Base-by-base conservation (phyloP, 2,888 invertebrate genomes). In the Carterocephalus palaemon region DNA sequence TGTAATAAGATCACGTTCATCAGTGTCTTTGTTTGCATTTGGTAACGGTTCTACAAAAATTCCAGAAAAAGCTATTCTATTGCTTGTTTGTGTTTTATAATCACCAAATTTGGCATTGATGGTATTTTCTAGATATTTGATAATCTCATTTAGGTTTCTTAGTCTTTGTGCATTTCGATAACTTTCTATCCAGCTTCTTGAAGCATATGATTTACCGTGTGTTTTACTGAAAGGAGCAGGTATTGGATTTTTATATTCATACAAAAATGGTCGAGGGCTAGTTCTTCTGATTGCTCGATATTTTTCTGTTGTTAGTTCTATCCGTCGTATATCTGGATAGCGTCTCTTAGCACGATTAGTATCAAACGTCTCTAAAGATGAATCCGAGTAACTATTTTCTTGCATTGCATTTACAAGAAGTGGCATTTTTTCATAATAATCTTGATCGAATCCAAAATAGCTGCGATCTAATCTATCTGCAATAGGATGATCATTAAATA, bases 261-360 rank as follows among this genome's bases (percentile, higher is more conserved):
- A 81, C 45, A 81, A 75, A 57, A 89, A 89, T 0, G 89, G 89
- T 26, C 81, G 69, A 1, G 89, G 89, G 49, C 81, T 88, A 0
- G 82, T 81, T 63, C 76, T 78, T 61, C 79, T 67, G 4, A 82
- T 61, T 4, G 61, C 54, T 48, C 53, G 68, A 34, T 64, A 66
- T 9, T 54, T 52, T 26, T 54, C 53, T 45, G 59, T 60, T n/a
- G 51, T 51, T 39, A 60, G 56, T 59, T 37, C 56, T 47, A 38
- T 57, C 40, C 53, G 40, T 54, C 55, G 12, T 59, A 29, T 13
- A 40, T 12, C 28, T 45, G 17, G 13, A 23, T 28, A 22, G 38
- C 17, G 46, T 51, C 29, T 38, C 48, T 57, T 47, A 46, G 62
- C 33, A 46, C 56, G 1, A 52, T 31, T 8, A 63, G 33, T 59